A percentile compares a stretch with the other conserved stretches of the same genome.
Evolutionary conservation across 2,888 invertebrate species (phyloP).

Genomic region (Eupithecia insigniata): DNA sequence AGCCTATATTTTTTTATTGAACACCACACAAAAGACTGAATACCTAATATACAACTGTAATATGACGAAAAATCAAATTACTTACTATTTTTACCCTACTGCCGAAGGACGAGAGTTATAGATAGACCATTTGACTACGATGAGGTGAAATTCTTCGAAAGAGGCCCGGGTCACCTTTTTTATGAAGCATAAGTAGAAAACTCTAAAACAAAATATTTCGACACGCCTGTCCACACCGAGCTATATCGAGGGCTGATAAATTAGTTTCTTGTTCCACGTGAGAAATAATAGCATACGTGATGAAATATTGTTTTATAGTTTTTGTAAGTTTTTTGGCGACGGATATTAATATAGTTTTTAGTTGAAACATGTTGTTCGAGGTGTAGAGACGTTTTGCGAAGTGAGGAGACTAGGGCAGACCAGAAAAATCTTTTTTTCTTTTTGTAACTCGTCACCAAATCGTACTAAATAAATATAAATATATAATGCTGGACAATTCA

Average conservation of each 20-base stretch:
- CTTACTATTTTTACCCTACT: too few species aligned
- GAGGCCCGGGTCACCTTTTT: constrained; percentile 60
- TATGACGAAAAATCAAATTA: not conserved
- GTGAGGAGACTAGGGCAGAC: not conserved
- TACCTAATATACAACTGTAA: not conserved
- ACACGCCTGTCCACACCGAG: constrained; percentile 73
- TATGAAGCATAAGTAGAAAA: constrained; percentile 62
- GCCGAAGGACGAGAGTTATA: too few species aligned
- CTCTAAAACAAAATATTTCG: constrained; percentile 78
- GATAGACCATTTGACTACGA: not conserved
- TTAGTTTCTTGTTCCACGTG: constrained; percentile 59
- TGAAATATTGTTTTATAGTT: constrained; percentile 16
- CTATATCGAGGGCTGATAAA: constrained; percentile 70
- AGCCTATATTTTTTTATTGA: not conserved
- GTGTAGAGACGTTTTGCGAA: not conserved
- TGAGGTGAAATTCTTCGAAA: constrained; percentile 6
- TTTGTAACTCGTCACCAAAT: not conserved
- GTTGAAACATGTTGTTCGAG: not conserved
- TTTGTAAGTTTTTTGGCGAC: constrained; percentile 15
- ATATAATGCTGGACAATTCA: too few species aligned
- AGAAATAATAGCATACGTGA: constrained; percentile 49
- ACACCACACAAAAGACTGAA: not conserved
- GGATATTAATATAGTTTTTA: not conserved
- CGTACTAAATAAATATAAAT: too few species aligned
- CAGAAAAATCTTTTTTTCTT: not conserved